Percentiles rank a stretch among this genome's conserved stretches.
These are phyloP conservation scores for Dinothrombium tinctorium DNA, from an alignment of 1,140 invertebrate species.

Conservation along the genomic window DNA sequence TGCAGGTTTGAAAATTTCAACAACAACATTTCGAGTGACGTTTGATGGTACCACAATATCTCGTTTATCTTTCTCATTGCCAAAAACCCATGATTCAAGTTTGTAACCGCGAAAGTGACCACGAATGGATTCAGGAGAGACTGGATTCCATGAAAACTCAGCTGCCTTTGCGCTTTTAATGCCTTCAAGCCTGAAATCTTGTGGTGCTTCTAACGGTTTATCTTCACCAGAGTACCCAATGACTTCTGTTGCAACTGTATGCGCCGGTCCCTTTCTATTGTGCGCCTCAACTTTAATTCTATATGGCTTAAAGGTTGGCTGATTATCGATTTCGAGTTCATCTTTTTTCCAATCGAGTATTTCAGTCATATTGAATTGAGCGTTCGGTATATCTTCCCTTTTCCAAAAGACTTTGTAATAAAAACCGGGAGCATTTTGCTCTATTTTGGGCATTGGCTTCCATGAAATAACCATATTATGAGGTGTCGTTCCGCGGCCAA, in stretches of 20 bases:
- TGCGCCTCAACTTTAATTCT: constrained; percentile 72
- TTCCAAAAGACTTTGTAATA: constrained; percentile 71
- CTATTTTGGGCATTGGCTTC: constrained; percentile 85
- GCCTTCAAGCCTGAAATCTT: constrained; percentile 52
- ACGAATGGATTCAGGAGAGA: constrained; percentile 37
- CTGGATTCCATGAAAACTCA: constrained; percentile 55
- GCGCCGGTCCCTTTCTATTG: constrained; percentile 67
- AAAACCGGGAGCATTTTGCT: constrained; percentile 83
- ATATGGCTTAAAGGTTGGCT: constrained; percentile 74
- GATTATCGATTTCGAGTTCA: constrained; percentile 42
- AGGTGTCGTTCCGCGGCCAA: constrained; percentile 59
- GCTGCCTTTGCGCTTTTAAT: constrained; percentile 49
- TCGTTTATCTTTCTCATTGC: constrained; percentile 36
- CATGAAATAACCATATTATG: constrained; percentile 80
- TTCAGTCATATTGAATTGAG: constrained; percentile 41
- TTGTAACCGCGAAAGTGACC: constrained; percentile 91
- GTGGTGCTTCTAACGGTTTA: constrained; percentile 47
- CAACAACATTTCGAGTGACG: constrained; percentile 37
- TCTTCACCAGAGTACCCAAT: constrained; percentile 87
- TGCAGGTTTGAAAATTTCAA: constrained; percentile 64
- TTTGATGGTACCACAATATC: constrained; percentile 52
- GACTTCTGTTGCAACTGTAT: constrained; percentile 49
- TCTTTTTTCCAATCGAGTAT: constrained; percentile 48
- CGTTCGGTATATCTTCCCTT: constrained; percentile 41
- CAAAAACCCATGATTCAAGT: constrained; percentile 65